Evolutionary conservation across 2,888 invertebrate genomes (phyloP), one percentile per base, ranked within the genome.

Genomic region (Aleiodes testaceus): DNA sequence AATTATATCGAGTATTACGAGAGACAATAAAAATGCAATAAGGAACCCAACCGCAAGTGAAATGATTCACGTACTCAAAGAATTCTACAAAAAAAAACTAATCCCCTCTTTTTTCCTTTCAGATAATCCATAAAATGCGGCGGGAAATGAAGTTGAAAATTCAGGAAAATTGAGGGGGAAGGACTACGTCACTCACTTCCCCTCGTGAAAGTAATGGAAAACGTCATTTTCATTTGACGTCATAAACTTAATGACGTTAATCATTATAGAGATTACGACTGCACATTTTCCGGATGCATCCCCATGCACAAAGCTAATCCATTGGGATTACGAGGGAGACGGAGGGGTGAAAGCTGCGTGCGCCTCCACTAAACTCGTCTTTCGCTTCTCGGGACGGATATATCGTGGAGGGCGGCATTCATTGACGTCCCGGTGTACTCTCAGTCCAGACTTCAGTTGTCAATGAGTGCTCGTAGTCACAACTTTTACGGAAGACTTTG

Each of bases 371-470:
- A 11, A 36, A 68, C 12, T 50, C 12, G 55, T 52, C 20, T 52
- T 47, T 36, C 45, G 66, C 47, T 59, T 61, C 69, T 26, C 68
- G 63, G 30, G 47, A 52, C 42, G 66, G 45, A 70, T 66, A 70
- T 70, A 50, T 67, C 72, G 66, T 70, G 74, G 72, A 74, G 75
- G 72, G 69, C 69, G 72, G 66, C 67, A 70, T 75, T 75, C 77
- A 77, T 75, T 77, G 77, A 77, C 77, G 73, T 74, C 30, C 49
- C 36, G 49, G 66, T 69, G 59, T 45, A 68, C 65, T 66, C 20
- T 52, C 52, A 26, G 70, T 71, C 69, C 65, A 74, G 71, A 22
- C 20, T 59, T 22, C 75, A 77, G 77, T 77, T 72, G 72, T 72
- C 73, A 67, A 66, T 59, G 63, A 45, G 45, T 45, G 6, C 36